Base-by-base conservation (phyloP, 2,888 invertebrate genomes). In the Heliconius cydno region DNA sequence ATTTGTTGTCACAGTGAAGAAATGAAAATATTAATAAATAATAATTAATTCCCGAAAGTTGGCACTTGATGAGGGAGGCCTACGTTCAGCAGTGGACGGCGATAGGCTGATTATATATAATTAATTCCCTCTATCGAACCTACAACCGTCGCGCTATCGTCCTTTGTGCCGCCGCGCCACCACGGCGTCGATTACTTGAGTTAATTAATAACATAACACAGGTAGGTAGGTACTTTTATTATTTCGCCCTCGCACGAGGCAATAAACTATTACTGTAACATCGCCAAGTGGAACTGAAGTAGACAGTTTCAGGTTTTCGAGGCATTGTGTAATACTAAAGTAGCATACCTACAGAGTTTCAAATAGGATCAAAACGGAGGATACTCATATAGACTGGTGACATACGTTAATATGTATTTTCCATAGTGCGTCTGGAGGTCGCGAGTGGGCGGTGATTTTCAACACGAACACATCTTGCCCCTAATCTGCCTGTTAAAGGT, bases 401-500 rank as follows among this genome's bases (percentile, higher is more conserved):
- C 46, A 28, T 34, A 13, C 19, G 38, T 57, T n/a, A 63, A 71
- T 65, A 66, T 30, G 52, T 46, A 72, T 66, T 34, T 63, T 72
- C 34, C 71, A 30, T 60, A 41, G 71, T 25, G 25, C 70, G 41
- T n/a, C 25, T 60, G n/a, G 76, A n/a, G 52, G 46, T 25, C n/a
- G 72, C 22, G 34, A 30, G 78, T 75, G 78, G 78, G 78, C 57
- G 78, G 57, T 28, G 28, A 68, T 68, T 79, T 75, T 75, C 78
- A 74, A 78, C 74, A 34, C 30, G 68, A 79, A 79, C 52, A 74
- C 63, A 28, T 79, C 74, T 78, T 74, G 78, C 19, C 68, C 78
- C 74, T 78, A 78, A 78, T 78, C 75, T 78, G 74, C 46, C 63
- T 63, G n/a, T 78, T 78, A 78, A 63, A 67, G 63, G 67, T 74